Percentiles rank a stretch among this genome's conserved stretches.
phyloP scores from a whole-genome alignment of 2,113 vertebrate species.

The pig (Sus scrofa) region DNA sequence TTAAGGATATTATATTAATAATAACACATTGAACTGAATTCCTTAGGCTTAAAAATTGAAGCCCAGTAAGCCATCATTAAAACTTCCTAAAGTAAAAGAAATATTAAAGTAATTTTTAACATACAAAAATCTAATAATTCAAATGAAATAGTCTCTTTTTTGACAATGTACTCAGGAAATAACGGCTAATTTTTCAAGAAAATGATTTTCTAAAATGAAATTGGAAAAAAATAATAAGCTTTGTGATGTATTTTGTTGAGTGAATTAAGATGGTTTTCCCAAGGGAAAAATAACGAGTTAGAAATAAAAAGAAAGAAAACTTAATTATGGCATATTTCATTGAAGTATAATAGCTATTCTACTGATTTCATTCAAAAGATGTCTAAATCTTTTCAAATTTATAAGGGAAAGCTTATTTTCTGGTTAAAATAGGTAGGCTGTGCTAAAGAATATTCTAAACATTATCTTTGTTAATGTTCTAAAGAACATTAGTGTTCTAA shows the following conservation, averaged over 20 bases:
- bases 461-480: background rate
- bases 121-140: slow-evolving; percentile 43
- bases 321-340: slow-evolving; percentile 19
- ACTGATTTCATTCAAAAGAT: background rate
- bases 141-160: slow-evolving; percentile 12
- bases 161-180: slow-evolving; percentile 23
- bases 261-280: slow-evolving; percentile 13
- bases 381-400: slow-evolving; percentile 34
- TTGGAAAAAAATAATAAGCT: background rate
- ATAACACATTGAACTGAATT: slow-evolving; percentile 11
- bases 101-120: slow-evolving; percentile 58
- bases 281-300: slow-evolving; percentile 8
- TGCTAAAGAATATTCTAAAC: background rate
- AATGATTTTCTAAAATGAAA: slow-evolving; percentile 24
- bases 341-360: background rate
- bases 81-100: slow-evolving; percentile 34
- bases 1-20: slow-evolving; percentile 28
- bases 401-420: slow-evolving; percentile 15
- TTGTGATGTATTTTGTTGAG: slow-evolving; percentile 5
- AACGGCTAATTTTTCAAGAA: slow-evolving; percentile 42
- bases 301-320: slow-evolving; percentile 26
- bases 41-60: slow-evolving; percentile 45
- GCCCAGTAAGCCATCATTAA: slow-evolving; percentile 11
- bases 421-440: background rate
- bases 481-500: background rate